phyloP scores from a whole-genome alignment of 2,888 invertebrate genomes.

The Liposcelis brunnea region DNA sequence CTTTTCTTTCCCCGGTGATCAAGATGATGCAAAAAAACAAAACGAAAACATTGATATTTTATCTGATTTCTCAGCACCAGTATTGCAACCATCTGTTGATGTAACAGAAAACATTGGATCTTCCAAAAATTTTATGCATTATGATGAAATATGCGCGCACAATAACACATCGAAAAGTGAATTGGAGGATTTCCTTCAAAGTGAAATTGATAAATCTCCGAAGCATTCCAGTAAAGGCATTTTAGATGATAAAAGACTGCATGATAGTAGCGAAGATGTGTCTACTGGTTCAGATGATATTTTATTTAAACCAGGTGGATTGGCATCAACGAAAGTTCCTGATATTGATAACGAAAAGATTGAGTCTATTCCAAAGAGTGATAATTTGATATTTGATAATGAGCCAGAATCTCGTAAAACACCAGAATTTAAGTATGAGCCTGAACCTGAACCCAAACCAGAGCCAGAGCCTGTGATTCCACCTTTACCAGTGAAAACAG shows the following conservation, averaged over 20 bases:
- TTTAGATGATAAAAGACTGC: too few species aligned
- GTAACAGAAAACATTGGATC: background rate
- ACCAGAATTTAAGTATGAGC: too few species aligned
- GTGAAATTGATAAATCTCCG: background rate
- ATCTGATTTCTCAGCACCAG: too few species aligned
- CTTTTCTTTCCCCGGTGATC: too few species aligned
- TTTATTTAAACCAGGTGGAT: background rate
- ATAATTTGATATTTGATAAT: constrained; percentile 1
- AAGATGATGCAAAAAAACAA: too few species aligned
- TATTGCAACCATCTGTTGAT: too few species aligned
- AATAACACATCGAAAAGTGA: constrained; percentile 1
- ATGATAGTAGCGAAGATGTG: background rate
- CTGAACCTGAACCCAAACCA: constrained; percentile 2
- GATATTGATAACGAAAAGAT: background rate
- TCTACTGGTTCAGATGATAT: constrained; percentile 1
- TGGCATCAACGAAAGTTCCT: background rate
- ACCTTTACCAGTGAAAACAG: background rate
- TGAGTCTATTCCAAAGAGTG: background rate
- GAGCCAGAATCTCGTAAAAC: background rate
- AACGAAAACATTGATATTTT: too few species aligned
- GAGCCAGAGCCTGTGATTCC: background rate
- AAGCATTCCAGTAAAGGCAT: background rate
- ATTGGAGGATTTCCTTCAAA: constrained; percentile 2
- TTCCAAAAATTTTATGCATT: constrained; percentile 5
- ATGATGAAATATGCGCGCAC: background rate